A percentile compares a stretch with the other conserved stretches of the same genome.
phyloP scores from a whole-genome alignment of 1,140 invertebrate genomes.

The Caenorhabditis remanei region DNA sequence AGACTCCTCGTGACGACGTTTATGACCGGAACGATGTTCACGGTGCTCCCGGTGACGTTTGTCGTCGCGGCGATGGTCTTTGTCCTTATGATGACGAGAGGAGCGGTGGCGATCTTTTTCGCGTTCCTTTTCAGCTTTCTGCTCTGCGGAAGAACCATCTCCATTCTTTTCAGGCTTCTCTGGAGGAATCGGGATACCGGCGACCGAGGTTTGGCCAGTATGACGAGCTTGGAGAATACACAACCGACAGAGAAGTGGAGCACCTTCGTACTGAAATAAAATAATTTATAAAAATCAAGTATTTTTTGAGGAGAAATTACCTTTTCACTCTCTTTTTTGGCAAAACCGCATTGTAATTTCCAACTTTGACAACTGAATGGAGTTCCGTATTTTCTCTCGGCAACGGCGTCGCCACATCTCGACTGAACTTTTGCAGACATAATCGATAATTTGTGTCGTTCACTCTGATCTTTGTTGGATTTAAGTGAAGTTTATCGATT shows the following conservation, averaged over 20 bases:
- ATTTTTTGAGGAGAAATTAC: background rate
- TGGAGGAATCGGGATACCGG: slow-evolving; percentile 7
- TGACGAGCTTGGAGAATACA: slow-evolving; percentile 46
- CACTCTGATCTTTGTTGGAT: too few species aligned
- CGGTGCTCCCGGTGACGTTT: background rate
- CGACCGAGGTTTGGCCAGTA: background rate
- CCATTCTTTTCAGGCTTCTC: background rate
- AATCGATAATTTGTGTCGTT: too few species aligned
- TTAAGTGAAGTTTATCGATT: too few species aligned
- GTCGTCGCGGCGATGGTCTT: background rate
- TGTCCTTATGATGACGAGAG: background rate
- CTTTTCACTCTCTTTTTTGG: slow-evolving; percentile 5
- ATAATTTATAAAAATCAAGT: background rate
- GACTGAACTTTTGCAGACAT: too few species aligned
- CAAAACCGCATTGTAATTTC: slow-evolving; percentile 1
- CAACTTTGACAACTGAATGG: background rate
- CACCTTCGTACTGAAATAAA: background rate
- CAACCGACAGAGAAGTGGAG: background rate
- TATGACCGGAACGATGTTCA: background rate
- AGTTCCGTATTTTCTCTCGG: slow-evolving; percentile 20
- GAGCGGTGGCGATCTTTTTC: slow-evolving; percentile 4
- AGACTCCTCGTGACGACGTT: background rate
- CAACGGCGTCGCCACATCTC: too few species aligned
- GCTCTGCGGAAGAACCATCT: slow-evolving; percentile 7
- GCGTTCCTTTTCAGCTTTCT: too few species aligned